These are phyloP conservation scores for Cygnus olor DNA, from an alignment of 2,797 vertebrate genomes.

Conservation along the genomic window DNA sequence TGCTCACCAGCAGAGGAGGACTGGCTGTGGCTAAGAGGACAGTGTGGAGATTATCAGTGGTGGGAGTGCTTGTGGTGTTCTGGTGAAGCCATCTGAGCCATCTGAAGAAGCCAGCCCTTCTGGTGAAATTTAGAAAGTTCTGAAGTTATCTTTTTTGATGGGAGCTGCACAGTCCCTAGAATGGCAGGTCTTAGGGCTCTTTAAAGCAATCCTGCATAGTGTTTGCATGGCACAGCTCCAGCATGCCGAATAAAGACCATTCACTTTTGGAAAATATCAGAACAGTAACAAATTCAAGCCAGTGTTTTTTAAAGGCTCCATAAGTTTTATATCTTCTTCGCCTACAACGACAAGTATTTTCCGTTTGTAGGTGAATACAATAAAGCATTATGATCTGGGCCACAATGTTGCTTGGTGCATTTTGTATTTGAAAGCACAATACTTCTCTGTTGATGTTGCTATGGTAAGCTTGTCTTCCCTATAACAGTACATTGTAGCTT, in stretches of 20 bases:
- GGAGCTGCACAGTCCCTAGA: background rate
- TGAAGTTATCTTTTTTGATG: background rate
- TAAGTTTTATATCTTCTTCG: background rate
- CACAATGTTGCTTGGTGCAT: background rate
- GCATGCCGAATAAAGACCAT: background rate
- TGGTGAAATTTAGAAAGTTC: background rate
- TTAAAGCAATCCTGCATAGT: background rate
- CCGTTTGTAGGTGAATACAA: background rate
- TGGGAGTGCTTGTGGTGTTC: background rate
- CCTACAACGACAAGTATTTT: background rate
- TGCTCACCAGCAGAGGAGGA: background rate
- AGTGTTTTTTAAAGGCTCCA: background rate
- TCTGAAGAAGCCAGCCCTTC: background rate
- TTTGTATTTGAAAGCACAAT: background rate
- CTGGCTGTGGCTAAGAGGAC: background rate
- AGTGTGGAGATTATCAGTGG: background rate
- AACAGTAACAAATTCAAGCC: background rate
- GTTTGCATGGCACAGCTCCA: background rate
- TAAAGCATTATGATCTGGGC: background rate
- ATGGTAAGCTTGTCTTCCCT: background rate
- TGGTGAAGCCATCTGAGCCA: background rate
- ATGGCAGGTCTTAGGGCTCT: background rate
- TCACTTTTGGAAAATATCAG: background rate
- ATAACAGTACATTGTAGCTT: background rate
- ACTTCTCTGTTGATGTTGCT: accelerated